Percentiles rank a stretch among this genome's conserved stretches.
Evolutionary conservation across 2,113 vertebrate genomes (phyloP).

Genomic region (human): DNA sequence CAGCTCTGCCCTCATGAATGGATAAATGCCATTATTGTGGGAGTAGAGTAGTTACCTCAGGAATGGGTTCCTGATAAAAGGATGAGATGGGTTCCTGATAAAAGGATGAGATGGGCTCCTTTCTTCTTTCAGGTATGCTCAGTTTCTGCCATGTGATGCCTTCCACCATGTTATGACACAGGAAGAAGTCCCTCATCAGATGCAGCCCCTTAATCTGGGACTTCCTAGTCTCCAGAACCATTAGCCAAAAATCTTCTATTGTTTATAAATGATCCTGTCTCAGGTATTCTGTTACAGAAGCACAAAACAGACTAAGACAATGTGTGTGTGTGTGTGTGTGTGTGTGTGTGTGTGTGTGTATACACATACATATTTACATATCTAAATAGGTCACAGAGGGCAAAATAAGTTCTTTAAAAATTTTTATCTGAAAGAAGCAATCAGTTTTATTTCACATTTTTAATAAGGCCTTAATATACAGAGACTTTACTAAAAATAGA

Average conservation of each 20-base stretch:
- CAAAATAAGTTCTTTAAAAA: constrained; percentile 3
- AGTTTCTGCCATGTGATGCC: neutral
- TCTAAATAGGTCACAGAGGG: neutral
- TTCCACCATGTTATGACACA: neutral
- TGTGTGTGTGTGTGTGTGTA: too few relatives aligned
- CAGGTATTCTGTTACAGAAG: neutral
- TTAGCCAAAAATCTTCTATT: neutral
- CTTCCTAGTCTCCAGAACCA: neutral
- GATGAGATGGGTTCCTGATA: neutral
- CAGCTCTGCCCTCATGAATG: neutral
- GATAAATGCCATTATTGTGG: neutral
- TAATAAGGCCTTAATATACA: constrained; percentile 52
- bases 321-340: neutral
- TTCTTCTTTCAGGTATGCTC: neutral
- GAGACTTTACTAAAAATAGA: constrained; percentile 42
- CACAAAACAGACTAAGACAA: neutral
- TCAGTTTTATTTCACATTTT: constrained; percentile 34
- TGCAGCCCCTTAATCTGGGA: neutral
- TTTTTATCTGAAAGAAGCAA: neutral
- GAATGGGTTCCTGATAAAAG: neutral
- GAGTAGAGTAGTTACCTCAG: neutral
- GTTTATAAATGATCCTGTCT: neutral
- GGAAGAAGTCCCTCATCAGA: neutral
- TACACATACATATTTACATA: neutral
- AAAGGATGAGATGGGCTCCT: neutral